phyloP scores from a whole-genome alignment of 2,113 vertebrate genomes.

The Cyanoliseus patagonus region DNA sequence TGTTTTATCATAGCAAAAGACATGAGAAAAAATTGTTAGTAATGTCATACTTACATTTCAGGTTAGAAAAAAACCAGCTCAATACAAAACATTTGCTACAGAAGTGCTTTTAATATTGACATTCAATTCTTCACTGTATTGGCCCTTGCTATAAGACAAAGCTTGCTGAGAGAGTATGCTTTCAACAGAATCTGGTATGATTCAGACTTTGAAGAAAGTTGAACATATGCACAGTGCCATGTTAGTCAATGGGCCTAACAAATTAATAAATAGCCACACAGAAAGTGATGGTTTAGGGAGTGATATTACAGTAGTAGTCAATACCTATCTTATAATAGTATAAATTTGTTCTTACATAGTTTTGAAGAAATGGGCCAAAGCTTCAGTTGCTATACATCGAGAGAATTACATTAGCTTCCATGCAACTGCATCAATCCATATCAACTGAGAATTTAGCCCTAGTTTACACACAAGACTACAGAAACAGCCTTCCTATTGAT shows the following conservation, averaged over 20 bases:
- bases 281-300: background rate
- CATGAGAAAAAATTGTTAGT: background rate
- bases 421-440: background rate
- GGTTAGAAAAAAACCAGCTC: background rate
- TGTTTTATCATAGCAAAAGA: background rate
- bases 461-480: background rate
- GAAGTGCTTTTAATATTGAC: background rate
- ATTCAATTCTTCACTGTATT: background rate
- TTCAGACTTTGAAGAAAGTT: background rate
- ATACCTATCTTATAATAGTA: background rate
- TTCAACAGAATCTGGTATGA: slow-evolving; percentile 3
- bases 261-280: background rate
- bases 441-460: background rate
- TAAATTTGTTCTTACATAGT: background rate
- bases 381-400: background rate
- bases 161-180: background rate
- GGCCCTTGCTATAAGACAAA: background rate
- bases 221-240: background rate
- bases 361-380: background rate
- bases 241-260: background rate
- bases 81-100: background rate
- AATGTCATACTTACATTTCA: background rate
- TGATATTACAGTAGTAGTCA: background rate
- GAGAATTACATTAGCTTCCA: background rate
- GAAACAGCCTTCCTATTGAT: background rate